phyloP scores from a whole-genome alignment of 2,888 invertebrate species.

The Neocrepidodera transversa region DNA sequence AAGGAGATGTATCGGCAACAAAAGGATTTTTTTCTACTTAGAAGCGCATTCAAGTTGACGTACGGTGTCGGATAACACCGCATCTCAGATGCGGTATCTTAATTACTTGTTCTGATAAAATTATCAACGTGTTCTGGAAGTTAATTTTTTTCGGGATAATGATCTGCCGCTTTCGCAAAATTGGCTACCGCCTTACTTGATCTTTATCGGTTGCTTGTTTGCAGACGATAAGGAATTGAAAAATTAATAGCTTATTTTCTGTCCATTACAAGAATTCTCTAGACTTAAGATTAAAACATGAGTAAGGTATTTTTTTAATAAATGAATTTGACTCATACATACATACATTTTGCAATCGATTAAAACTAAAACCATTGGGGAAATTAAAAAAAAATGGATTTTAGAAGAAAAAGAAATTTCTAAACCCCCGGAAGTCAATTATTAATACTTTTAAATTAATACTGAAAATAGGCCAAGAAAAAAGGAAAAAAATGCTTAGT shows the following conservation, averaged over 20 bases:
- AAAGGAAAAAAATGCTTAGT: no score
- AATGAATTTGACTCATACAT: no score
- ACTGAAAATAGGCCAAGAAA: no score
- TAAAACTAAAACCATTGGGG: no score
- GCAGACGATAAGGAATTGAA: neutral
- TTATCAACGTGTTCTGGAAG: slow-evolving; percentile 31
- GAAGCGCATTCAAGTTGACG: slow-evolving; percentile 29
- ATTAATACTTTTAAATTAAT: no score
- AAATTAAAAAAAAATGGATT: no score
- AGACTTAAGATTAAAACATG: no score
- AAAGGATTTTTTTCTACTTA: slow-evolving; percentile 29
- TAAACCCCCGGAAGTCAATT: no score
- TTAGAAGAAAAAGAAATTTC: no score
- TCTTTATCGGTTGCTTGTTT: neutral
- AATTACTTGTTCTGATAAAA: slow-evolving; percentile 40
- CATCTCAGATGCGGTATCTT: slow-evolving; percentile 38
- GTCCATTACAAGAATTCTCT: no score
- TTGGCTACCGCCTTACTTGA: slow-evolving; percentile 15
- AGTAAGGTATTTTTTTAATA: no score
- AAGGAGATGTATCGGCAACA: slow-evolving; percentile 37
- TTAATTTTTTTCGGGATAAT: slow-evolving; percentile 30
- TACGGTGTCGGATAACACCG: slow-evolving; percentile 37
- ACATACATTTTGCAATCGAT: no score
- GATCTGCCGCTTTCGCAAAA: slow-evolving; percentile 23
- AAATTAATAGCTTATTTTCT: neutral